A percentile compares a stretch with the other conserved stretches of the same genome.
Conservation (phyloP, 2,113 vertebrate genomes). For the Seriola rivoliana region DNA sequence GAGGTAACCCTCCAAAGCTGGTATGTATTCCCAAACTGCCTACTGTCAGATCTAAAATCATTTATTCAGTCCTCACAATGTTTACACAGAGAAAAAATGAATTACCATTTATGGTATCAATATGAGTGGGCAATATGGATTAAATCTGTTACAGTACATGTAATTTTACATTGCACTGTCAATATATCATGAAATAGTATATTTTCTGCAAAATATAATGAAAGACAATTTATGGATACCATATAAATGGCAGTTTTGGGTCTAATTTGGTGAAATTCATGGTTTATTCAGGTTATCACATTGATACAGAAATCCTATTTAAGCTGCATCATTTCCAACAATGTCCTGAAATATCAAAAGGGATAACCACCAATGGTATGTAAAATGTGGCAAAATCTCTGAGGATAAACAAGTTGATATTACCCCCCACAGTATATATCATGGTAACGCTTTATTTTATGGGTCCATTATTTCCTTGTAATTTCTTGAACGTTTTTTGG, state of each 20-base stretch:
- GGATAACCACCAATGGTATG: neutral
- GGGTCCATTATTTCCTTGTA: neutral
- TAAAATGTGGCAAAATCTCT: neutral
- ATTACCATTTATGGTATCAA: neutral
- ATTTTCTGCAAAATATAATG: neutral
- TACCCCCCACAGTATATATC: neutral
- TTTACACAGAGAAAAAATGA: neutral
- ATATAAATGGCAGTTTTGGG: no score
- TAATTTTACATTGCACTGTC: no score
- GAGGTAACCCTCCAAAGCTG: neutral
- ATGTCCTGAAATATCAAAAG: neutral
- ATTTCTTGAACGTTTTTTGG: neutral
- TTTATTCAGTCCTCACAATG: no score
- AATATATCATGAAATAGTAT: neutral
- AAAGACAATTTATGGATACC: no score
- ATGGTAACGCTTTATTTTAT: neutral
- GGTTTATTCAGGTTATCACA: neutral
- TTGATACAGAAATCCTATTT: neutral
- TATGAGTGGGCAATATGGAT: neutral
- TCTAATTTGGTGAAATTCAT: no score
- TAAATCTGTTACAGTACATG: neutral
- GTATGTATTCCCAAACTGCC: neutral
- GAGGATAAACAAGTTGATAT: neutral
- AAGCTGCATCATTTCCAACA: neutral
- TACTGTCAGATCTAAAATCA: no score